Conservation (phyloP, 1,140 invertebrate species). For the Brachionus asplanchnoidis region DNA sequence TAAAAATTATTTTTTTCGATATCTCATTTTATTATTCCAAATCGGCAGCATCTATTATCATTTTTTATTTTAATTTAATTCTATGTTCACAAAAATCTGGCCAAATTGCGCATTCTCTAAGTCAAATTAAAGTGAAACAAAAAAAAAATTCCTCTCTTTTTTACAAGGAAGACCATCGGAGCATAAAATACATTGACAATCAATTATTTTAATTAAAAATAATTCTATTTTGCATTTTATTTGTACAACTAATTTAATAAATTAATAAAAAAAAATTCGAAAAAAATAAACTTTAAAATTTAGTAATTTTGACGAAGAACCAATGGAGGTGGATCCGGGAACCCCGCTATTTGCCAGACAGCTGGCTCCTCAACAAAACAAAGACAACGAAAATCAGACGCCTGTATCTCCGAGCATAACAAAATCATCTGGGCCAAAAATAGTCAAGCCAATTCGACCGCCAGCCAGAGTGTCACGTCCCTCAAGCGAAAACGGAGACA, state of each 20-base stretch:
- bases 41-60: not conserved
- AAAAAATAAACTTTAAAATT: not conserved
- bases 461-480: not conserved
- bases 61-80: constrained; percentile 1
- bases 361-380: not conserved
- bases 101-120: not conserved
- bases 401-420: not conserved
- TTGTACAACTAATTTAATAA: not conserved
- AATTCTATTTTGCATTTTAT: not conserved
- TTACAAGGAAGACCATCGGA: not conserved
- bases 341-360: constrained; percentile 7
- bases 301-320: constrained; percentile 39
- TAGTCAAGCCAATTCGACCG: not conserved
- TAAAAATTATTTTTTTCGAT: not conserved
- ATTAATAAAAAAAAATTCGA: not conserved
- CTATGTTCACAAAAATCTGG: not conserved
- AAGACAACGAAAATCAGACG: not conserved
- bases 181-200: not conserved
- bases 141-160: not conserved
- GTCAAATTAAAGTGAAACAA: not conserved
- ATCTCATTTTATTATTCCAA: not conserved
- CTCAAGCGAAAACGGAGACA: not conserved
- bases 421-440: not conserved
- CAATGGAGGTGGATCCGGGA: constrained; percentile 27
- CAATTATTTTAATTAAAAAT: not conserved